Base-by-base conservation (phyloP, 2,113 vertebrate genomes). In the Mandrillus leucophaeus region DNA sequence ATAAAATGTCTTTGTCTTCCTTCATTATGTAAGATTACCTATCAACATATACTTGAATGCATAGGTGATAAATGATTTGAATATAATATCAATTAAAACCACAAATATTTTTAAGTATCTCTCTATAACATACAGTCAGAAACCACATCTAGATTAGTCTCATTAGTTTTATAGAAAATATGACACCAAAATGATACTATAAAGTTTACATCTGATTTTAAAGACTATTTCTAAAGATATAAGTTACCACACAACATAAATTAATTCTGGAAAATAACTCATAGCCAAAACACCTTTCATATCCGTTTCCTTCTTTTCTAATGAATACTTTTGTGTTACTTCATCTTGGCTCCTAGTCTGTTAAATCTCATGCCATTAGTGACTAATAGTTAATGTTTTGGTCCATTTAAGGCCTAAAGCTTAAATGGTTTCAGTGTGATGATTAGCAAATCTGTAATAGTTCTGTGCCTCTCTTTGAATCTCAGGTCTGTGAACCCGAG, bases 321-420 rank as follows among this genome's bases (percentile, higher is more conserved):
- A 90, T 88, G 23, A 93, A 50, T 96, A 55, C 43, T 85, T 95
- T 86, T 94, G n/a, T 83, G 45, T 72, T 88, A 84, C 79, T 93
- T 84, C 45, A 18, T 52, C 30, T 87, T 68, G 59, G 52, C n/a
- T 97, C 57, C 25, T 48, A 92, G 87, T 22, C 70, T 96, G 80
- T 84, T 97, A 90, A 96, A 93, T 94, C 90, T 92, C 70, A 59
- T 90, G 86, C 97, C 93, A 93, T 91, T 96, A 93, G 95, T 88
- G 40, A 7, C 70, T 97, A 94, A 96, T 79, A 88, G 92, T 57
- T 96, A 96, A 88, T 96, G 88, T 92, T 97, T 95, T 91, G 96
- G 93, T 94, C 96, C 91, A 73, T 85, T 94, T 68, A 82, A 93
- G 78, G 18, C 59, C 87, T 76, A 89, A 76, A 96, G 82, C 85